Conservation (phyloP, 2,888 invertebrate species). For the Molorchus minor region DNA sequence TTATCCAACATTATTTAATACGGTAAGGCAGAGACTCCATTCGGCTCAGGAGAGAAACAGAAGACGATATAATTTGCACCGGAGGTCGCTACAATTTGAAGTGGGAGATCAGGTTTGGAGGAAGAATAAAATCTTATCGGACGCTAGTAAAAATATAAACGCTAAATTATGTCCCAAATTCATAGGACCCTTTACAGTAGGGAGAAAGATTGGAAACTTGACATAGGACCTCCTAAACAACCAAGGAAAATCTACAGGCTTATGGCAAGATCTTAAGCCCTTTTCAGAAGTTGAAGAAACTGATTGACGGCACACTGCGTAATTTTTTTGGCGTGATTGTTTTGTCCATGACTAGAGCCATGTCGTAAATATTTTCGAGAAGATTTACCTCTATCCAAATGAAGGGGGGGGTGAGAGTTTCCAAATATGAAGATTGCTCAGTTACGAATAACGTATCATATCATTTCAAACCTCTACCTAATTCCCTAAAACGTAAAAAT, state of each 20-base stretch:
- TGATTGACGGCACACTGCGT: too few species aligned
- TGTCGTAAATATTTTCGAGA: not conserved
- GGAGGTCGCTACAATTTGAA: too few species aligned
- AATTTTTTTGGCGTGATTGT: not conserved
- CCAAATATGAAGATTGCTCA: too few species aligned
- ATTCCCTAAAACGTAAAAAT: too few species aligned
- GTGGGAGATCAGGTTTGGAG: too few species aligned
- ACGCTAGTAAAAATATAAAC: not conserved
- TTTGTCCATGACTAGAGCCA: not conserved
- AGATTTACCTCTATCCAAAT: not conserved
- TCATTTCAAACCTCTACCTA: too few species aligned
- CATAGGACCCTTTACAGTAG: too few species aligned
- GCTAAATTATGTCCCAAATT: not conserved
- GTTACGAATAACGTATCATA: too few species aligned
- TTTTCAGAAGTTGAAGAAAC: too few species aligned
- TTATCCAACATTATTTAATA: not conserved
- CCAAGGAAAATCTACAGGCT: not conserved
- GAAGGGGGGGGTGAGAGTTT: too few species aligned
- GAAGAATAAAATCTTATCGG: not conserved
- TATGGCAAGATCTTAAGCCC: not conserved
- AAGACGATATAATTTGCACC: too few species aligned
- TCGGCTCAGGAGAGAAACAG: not conserved
- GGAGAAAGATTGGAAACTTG: not conserved
- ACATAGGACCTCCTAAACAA: not conserved
- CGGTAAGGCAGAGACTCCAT: not conserved